Evolutionary conservation across 1,140 invertebrate species (phyloP).

Genomic region (Orius insidiosus): DNA sequence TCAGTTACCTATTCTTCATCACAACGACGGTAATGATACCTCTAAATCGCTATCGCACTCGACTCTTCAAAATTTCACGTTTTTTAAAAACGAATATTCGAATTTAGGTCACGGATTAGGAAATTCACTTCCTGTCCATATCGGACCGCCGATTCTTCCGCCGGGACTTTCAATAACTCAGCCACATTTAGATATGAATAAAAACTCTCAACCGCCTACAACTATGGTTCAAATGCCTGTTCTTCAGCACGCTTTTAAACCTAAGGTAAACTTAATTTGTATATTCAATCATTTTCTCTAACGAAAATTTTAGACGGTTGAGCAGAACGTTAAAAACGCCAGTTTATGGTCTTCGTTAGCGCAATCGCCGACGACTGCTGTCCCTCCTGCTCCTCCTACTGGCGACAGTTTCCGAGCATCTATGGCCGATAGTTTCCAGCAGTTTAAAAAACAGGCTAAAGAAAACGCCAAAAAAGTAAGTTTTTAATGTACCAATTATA

Average conservation of each 20-base stretch:
- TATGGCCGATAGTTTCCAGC: slow-evolving; percentile 43
- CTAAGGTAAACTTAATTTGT: slow-evolving; percentile 15
- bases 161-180: too few species aligned
- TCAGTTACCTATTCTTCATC: slow-evolving; percentile 13
- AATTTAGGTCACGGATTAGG: too few species aligned
- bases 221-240: slow-evolving; percentile 22
- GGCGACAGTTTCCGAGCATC: slow-evolving; percentile 21
- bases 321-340: slow-evolving; percentile 59
- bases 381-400: slow-evolving; percentile 16
- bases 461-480: slow-evolving; percentile 74
- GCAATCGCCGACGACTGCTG: slow-evolving; percentile 49
- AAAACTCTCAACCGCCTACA: slow-evolving; percentile 28
- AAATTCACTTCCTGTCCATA: too few species aligned
- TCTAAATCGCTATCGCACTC: too few species aligned
- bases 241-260: slow-evolving; percentile 17
- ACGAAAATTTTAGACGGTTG: slow-evolving; percentile 10
- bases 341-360: slow-evolving; percentile 84
- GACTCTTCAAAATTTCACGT: too few species aligned
- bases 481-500: slow-evolving; percentile 7
- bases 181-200: slow-evolving; percentile 14
- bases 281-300: background rate
- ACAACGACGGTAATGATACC: slow-evolving; percentile 12
- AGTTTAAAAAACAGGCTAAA: slow-evolving; percentile 87
- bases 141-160: too few species aligned
- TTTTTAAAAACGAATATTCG: too few species aligned